Conservation (phyloP, 2,113 vertebrate species). For the Megaceryle maxima region DNA sequence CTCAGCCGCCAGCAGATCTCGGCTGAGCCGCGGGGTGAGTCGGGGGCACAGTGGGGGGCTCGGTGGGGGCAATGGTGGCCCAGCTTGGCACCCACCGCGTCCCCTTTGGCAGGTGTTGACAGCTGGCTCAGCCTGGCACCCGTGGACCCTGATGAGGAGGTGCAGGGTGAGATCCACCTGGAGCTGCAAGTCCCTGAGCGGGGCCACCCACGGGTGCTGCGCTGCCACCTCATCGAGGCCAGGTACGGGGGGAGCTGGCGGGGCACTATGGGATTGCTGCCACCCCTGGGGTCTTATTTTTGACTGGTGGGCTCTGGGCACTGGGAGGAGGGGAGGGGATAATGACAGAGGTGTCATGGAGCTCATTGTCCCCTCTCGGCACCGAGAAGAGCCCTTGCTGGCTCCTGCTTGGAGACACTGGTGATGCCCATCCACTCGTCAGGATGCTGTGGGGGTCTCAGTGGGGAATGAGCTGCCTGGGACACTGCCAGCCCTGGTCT, state of each 20-base stretch:
- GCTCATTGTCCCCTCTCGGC: not conserved
- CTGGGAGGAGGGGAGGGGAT: no score
- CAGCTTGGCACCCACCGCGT: not conserved
- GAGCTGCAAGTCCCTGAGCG: conserved; percentile 74
- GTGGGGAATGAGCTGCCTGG: not conserved
- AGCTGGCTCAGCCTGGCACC: conserved; percentile 87
- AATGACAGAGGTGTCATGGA: rapidly evolving
- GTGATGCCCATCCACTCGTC: rapidly evolving
- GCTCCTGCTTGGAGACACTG: rapidly evolving
- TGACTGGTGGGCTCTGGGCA: rapidly evolving
- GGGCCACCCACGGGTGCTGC: conserved; percentile 66
- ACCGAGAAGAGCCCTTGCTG: rapidly evolving
- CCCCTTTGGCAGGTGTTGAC: conserved; percentile 77
- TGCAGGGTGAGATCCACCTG: conserved; percentile 88
- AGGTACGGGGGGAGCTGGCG: conserved; percentile 68
- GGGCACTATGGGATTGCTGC: rapidly evolving
- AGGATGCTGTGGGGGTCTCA: rapidly evolving
- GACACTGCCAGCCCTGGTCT: not conserved
- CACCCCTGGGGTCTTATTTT: not conserved
- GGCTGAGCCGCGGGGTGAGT: conserved; percentile 80
- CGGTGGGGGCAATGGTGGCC: no score
- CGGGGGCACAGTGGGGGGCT: not conserved
- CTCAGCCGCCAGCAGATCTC: conserved; percentile 83
- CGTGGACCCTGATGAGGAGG: conserved; percentile 84
- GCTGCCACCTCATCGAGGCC: conserved; percentile 85